Conservation (phyloP, 1,140 invertebrate genomes). For the Pseudomyrmex pallidus region DNA sequence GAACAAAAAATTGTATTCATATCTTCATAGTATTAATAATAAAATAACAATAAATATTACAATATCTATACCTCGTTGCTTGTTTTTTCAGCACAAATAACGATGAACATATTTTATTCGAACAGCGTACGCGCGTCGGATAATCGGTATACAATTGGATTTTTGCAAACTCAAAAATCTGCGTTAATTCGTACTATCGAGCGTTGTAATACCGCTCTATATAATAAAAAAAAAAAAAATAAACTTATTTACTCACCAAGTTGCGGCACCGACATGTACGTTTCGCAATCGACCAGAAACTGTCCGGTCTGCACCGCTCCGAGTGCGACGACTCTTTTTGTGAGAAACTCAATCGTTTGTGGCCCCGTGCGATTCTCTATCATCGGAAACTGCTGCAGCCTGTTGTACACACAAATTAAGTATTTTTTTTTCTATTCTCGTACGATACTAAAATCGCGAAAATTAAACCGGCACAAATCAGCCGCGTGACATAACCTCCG, state of each 20-base stretch:
- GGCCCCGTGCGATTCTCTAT: slow-evolving; percentile 94
- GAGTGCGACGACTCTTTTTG: slow-evolving; percentile 93
- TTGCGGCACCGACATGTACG: slow-evolving; percentile 92
- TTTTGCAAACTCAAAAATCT: slow-evolving; percentile 4
- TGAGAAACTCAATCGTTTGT: slow-evolving; percentile 93
- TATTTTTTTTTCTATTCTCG: neutral
- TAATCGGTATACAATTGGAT: neutral
- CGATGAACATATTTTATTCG: slow-evolving; percentile 29
- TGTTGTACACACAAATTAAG: slow-evolving; percentile 57
- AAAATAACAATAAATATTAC: neutral
- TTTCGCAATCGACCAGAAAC: slow-evolving; percentile 97
- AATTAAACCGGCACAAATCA: too few relatives aligned
- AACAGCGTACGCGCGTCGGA: neutral
- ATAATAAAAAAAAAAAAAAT: too few relatives aligned
- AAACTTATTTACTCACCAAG: slow-evolving; percentile 85
- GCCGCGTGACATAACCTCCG: too few relatives aligned
- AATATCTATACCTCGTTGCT: neutral
- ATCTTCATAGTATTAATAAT: slow-evolving; percentile 66
- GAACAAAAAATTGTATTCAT: slow-evolving; percentile 75
- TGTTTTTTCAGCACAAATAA: neutral
- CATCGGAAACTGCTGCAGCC: slow-evolving; percentile 93
- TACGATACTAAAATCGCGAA: neutral
- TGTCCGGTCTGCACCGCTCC: slow-evolving; percentile 95
- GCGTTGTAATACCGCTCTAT: too few relatives aligned
- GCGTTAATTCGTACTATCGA: neutral